phyloP scores from a whole-genome alignment of 2,888 invertebrate species.

The Pachydiplax longipennis region DNA sequence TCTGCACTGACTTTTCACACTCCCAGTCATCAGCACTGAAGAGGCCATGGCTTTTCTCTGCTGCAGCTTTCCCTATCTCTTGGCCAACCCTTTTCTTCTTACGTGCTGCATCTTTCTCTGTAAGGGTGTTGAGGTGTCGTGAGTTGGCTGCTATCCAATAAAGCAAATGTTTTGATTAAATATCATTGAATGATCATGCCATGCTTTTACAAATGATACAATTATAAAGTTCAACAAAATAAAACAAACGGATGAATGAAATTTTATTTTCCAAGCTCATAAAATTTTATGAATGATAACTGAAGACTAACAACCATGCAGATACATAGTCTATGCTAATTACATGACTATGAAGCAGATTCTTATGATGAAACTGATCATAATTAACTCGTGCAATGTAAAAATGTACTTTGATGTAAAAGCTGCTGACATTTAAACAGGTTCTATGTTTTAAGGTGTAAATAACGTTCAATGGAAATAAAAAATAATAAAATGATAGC shows the following conservation, averaged over 20 bases:
- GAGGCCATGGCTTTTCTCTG: constrained; percentile 96
- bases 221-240: neutral
- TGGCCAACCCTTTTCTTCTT: constrained; percentile 87
- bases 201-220: constrained; percentile 27
- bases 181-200: constrained; percentile 46
- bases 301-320: too few species aligned
- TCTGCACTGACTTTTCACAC: constrained; percentile 78
- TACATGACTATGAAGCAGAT: too few species aligned
- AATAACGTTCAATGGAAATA: too few species aligned
- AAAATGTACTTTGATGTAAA: too few species aligned
- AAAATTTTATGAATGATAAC: too few species aligned
- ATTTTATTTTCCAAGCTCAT: neutral
- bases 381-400: too few species aligned
- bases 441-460: too few species aligned
- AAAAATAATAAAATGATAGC: too few species aligned
- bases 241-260: neutral
- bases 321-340: too few species aligned
- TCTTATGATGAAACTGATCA: too few species aligned
- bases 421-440: too few species aligned
- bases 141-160: constrained; percentile 40
- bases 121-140: constrained; percentile 36
- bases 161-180: constrained; percentile 37
- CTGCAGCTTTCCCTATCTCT: constrained; percentile 97
- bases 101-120: constrained; percentile 49
- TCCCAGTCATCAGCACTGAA: constrained; percentile 99